Base-by-base conservation (phyloP, 2,888 invertebrate genomes). In the Dione vanillae region DNA sequence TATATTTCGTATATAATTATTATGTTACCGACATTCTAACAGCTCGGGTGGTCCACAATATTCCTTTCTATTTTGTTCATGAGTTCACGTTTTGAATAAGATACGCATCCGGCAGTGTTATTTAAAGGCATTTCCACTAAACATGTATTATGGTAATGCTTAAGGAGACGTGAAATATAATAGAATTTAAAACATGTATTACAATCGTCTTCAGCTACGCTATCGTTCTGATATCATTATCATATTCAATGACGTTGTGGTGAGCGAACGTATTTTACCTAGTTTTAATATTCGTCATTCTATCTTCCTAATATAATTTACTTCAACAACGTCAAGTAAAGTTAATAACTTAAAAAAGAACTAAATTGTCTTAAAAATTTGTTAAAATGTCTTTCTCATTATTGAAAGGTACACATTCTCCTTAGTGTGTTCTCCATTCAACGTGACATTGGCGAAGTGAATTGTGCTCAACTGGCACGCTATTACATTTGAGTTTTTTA, bases 61-160 rank as follows among this genome's bases (percentile, higher is more conserved):
- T 67, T 69, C 69, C 47, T 66, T 54, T 70, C 68, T 70, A 71
- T 70, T 77, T 70, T 74, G 74, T 68, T 68, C 72, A 73, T 56
- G 65, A 71, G 67, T 72, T 69, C 72, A 75, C 67, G 69, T 71
- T 73, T 74, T 72, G 75, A 73, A 76, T 76, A 72, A 74, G 69
- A 75, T 70, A 73, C 74, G 74, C 74, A 71, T 72, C 70, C 72
- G 71, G 71, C 69, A 73, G 69, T 70, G 71, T 75, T 78, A 76
- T 77, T 76, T 77, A 75, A 77, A 75, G 71, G 72, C 65, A 73
- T 75, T 78, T 74, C 76, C 64, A 76, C 74, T 75, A 77, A 77
- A 77, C 76, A 75, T 75, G 77, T 76, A 77, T 77, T 78, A 78
- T 78, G 77, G 74, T 76, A 78, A 78, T 78, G 73, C 56, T 72